Conservation (phyloP, 2,888 invertebrate genomes). For the Drosophila percnosoma region DNA sequence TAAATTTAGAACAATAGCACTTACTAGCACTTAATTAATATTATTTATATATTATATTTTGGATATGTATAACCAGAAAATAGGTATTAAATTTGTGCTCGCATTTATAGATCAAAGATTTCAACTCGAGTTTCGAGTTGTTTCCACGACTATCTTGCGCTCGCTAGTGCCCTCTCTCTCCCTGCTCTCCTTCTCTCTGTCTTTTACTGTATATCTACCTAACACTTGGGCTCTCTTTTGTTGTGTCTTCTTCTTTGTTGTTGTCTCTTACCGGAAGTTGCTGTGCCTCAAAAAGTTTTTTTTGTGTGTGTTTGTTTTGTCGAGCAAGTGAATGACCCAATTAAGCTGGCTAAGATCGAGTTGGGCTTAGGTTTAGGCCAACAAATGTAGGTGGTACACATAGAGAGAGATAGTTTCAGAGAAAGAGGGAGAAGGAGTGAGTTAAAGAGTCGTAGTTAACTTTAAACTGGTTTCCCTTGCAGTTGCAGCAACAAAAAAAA, state of each 20-base stretch:
- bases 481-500: slow-evolving; percentile 48
- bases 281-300: slow-evolving; percentile 36
- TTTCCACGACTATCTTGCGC: slow-evolving; percentile 8
- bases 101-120: slow-evolving; percentile 15
- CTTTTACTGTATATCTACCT: slow-evolving; percentile 17
- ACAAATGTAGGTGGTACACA: slow-evolving; percentile 52
- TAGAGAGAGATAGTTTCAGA: slow-evolving; percentile 9
- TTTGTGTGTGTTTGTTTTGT: slow-evolving; percentile 33
- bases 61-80: background rate
- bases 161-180: background rate
- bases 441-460: slow-evolving; percentile 36
- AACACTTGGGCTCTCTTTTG: slow-evolving; percentile 10
- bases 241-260: slow-evolving; percentile 21
- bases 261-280: slow-evolving; percentile 52
- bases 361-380: slow-evolving; percentile 56
- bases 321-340: slow-evolving; percentile 78
- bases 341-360: slow-evolving; percentile 64
- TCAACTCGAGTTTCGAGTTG: slow-evolving; percentile 17
- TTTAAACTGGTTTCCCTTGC: slow-evolving; percentile 68
- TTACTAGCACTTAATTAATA: background rate
- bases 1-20: background rate
- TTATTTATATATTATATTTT: background rate
- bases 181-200: slow-evolving; percentile 3
- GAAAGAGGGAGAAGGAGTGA: background rate
- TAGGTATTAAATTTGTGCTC: background rate